phyloP scores from a whole-genome alignment of 2,888 invertebrate species.

The Mycogona germanica region DNA sequence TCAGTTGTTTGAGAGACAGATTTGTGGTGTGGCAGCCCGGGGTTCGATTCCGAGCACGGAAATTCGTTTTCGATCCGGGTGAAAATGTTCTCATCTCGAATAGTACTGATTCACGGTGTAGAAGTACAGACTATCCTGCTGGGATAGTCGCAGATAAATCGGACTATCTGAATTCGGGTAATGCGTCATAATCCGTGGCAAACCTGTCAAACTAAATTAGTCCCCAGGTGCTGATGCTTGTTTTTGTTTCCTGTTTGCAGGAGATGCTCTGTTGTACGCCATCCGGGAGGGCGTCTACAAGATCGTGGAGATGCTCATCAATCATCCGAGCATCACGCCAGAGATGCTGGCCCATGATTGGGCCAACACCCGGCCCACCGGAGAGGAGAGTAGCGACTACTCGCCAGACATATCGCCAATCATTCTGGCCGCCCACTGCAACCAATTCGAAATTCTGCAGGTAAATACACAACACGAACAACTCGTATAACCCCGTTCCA shows the following conservation, averaged over 20 bases:
- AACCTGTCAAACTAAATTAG: too few species aligned
- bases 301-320: slow-evolving; percentile 43
- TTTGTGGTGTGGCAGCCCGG: too few species aligned
- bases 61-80: too few species aligned
- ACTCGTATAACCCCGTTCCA: not conserved
- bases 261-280: slow-evolving; percentile 41
- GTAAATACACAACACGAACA: slow-evolving; percentile 12
- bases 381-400: slow-evolving; percentile 40
- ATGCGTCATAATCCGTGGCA: not conserved
- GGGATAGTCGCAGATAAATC: too few species aligned
- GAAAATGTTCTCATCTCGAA: too few species aligned
- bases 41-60: too few species aligned
- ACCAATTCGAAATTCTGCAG: slow-evolving; percentile 45
- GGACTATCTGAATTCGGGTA: too few species aligned
- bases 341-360: slow-evolving; percentile 43
- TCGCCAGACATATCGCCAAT: slow-evolving; percentile 40
- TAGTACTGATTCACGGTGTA: too few species aligned
- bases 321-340: slow-evolving; percentile 39
- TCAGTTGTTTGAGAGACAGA: too few species aligned
- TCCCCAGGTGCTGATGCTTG: not conserved
- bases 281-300: slow-evolving; percentile 41
- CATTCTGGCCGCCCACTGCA: slow-evolving; percentile 40
- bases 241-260: slow-evolving; percentile 18
- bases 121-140: too few species aligned
- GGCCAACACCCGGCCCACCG: slow-evolving; percentile 32